Percentiles rank a stretch among this genome's conserved stretches.
phyloP scores from a whole-genome alignment of 2,888 invertebrate species.

The Drosophila melanosoma region DNA sequence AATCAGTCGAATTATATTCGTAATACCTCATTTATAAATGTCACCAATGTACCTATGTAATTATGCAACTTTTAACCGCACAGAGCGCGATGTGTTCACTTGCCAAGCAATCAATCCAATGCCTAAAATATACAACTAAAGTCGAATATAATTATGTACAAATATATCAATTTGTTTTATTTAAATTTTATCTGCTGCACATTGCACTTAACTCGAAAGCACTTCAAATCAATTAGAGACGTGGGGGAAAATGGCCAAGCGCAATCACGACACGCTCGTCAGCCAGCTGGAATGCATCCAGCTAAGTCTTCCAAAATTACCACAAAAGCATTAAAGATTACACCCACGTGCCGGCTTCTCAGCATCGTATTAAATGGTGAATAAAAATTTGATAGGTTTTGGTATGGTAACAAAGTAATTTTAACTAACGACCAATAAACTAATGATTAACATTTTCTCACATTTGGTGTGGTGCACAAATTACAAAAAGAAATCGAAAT shows the following conservation, averaged over 20 bases:
- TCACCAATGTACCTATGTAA: conserved; percentile 69
- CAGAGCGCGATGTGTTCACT: conserved; percentile 44
- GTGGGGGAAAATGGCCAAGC: conserved; percentile 32
- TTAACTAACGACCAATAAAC: too few species aligned
- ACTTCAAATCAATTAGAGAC: conserved; percentile 62
- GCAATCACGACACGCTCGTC: conserved; percentile 34
- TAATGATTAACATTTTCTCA: too few species aligned
- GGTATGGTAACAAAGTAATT: too few species aligned
- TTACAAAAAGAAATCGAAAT: not conserved
- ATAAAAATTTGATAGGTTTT: too few species aligned
- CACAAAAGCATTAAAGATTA: conserved; percentile 1
- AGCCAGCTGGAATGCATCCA: conserved; percentile 11
- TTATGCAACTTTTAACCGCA: conserved; percentile 25
- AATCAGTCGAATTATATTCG: conserved; percentile 29
- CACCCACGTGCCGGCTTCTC: not conserved
- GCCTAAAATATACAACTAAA: conserved; percentile 49
- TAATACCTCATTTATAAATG: conserved; percentile 51
- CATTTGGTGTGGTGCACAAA: not conserved
- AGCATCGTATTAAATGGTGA: not conserved
- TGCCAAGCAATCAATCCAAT: conserved; percentile 69
- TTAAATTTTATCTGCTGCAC: not conserved
- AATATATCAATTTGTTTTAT: not conserved
- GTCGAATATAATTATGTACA: conserved; percentile 30
- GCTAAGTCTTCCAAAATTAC: conserved; percentile 9
- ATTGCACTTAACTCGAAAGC: conserved; percentile 38